Evolutionary conservation across 2,888 invertebrate genomes (phyloP).

Genomic region (Lochmaea crataegi): DNA sequence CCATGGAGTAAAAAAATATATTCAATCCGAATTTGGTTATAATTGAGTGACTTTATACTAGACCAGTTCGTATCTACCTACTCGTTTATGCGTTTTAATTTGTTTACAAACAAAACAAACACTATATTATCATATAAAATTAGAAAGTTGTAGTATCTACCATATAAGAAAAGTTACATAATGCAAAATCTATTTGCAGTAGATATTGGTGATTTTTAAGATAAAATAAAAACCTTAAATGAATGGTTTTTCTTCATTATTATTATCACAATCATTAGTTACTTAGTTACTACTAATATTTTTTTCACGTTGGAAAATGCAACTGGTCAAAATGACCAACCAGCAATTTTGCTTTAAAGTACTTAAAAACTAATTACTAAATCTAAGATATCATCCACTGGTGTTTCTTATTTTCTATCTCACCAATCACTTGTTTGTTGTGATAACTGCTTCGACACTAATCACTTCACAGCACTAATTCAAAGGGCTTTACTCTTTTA

Average conservation of each 20-base stretch:
- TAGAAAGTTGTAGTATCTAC: neutral
- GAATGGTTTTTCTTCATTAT: neutral
- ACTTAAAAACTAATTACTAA: too few relatives aligned
- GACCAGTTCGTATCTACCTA: neutral
- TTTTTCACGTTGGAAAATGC: neutral
- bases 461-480: too few relatives aligned
- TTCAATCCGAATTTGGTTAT: neutral
- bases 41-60: neutral
- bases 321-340: too few relatives aligned
- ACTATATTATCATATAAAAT: neutral
- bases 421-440: too few relatives aligned
- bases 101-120: neutral
- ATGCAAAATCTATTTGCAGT: neutral
- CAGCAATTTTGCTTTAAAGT: too few relatives aligned
- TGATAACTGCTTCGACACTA: too few relatives aligned
- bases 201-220: neutral
- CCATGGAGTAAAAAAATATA: neutral
- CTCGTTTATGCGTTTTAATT: neutral
- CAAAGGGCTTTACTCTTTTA: too few relatives aligned
- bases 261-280: neutral
- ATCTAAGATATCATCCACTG: too few relatives aligned
- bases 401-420: too few relatives aligned
- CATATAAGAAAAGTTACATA: neutral
- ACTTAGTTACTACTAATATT: too few relatives aligned
- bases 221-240: neutral